A percentile compares a stretch with the other conserved stretches of the same genome.
These are phyloP conservation scores for Ladona fulva DNA, from an alignment of 1,140 invertebrate species.

Conservation along the genomic window DNA sequence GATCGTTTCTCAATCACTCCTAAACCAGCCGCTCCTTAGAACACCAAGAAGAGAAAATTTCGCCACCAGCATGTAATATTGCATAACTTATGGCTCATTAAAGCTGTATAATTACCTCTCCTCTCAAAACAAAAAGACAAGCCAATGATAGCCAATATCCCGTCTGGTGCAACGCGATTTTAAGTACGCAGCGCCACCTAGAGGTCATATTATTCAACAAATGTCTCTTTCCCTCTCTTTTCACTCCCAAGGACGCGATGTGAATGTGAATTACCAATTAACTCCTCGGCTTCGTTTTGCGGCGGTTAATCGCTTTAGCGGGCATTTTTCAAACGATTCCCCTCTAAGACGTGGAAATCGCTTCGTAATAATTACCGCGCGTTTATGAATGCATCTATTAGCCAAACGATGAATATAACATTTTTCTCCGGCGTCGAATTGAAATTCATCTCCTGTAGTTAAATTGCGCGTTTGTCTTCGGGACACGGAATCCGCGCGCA, in stretches of 20 bases:
- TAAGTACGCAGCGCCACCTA: not conserved
- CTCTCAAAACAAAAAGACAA: no score
- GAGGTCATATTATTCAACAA: not conserved
- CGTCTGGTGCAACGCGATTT: no score
- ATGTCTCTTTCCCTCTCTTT: not conserved
- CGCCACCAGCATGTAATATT: no score
- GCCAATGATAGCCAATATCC: no score
- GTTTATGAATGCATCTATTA: not conserved
- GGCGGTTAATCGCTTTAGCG: not conserved
- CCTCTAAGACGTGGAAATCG: not conserved
- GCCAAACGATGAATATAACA: not conserved
- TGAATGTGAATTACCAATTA: not conserved
- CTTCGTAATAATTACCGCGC: not conserved
- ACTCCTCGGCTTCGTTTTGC: not conserved
- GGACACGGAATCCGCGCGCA: no score
- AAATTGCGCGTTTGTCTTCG: no score
- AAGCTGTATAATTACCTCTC: no score
- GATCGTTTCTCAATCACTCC: no score
- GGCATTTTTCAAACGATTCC: not conserved
- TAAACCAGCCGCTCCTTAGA: no score
- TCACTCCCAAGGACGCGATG: not conserved
- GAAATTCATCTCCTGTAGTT: not conserved
- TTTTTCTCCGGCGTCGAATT: not conserved
- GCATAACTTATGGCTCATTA: no score
- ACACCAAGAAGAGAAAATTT: no score